Percentiles rank a stretch among this genome's conserved stretches.
These are phyloP conservation scores for Pedetes capensis DNA, from an alignment of 2,113 vertebrate species.

Conservation along the genomic window DNA sequence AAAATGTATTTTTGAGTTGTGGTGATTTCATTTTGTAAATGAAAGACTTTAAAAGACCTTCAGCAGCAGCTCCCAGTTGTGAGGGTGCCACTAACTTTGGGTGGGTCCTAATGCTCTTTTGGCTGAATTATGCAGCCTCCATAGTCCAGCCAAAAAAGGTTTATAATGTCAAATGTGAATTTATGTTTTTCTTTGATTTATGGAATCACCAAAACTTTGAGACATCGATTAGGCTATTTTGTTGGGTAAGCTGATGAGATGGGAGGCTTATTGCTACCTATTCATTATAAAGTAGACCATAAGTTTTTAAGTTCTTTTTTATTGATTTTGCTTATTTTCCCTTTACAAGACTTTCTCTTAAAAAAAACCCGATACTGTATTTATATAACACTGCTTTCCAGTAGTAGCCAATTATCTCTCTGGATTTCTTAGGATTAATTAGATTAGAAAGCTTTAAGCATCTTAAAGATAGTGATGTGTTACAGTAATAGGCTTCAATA, in stretches of 20 bases:
- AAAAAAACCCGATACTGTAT: neutral
- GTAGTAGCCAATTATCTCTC: conserved; percentile 16
- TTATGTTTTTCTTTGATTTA: conserved; percentile 1
- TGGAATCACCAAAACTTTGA: neutral
- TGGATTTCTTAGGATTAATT: conserved; percentile 25
- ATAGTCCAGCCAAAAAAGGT: neutral
- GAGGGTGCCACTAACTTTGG: neutral
- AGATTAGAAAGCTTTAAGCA: neutral
- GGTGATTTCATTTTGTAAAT: conserved; percentile 3
- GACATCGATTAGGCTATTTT: neutral
- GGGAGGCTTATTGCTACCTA: neutral
- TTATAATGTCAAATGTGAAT: conserved; percentile 15
- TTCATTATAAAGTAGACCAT: neutral
- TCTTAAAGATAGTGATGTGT: conserved; percentile 17
- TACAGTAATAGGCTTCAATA: neutral
- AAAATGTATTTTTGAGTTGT: neutral
- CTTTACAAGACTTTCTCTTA: conserved; percentile 4
- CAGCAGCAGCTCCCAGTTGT: neutral
- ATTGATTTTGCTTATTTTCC: conserved; percentile 7
- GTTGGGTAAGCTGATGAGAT: neutral
- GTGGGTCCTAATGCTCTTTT: neutral
- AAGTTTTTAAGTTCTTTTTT: conserved; percentile 9
- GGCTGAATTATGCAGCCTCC: neutral
- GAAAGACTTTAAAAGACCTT: neutral
- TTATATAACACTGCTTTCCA: neutral